Evolutionary conservation across 64 coral and sea anemone genomes (phyloP), one percentile per base, ranked within the genome.

Genomic region (Platygyra sinensis): DNA sequence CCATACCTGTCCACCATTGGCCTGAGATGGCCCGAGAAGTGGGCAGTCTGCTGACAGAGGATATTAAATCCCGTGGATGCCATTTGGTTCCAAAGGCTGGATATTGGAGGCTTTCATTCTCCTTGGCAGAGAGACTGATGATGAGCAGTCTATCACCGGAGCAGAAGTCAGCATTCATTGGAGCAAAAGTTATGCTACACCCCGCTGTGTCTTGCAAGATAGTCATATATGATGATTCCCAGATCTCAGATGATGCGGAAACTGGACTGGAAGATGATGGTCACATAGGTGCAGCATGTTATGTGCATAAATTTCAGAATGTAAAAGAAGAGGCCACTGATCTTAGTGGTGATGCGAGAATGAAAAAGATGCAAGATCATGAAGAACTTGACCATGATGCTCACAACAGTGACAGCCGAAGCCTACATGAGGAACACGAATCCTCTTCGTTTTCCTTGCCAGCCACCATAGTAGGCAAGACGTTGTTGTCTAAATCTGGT

Each of bases 21-120:
- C 88, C 78, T 30, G 46, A 11, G 16, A 36, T 59, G 25, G 77
- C 77, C 10, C 28, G 77, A 15, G n/a, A 72, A 55, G 30, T 4
- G 19, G 25, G 77, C 19, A 8, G 5, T 32, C 42, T 81, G 13
- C 30, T 90, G 52, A 82, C 88, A 13, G 88, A 90, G 2, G 76
- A 89, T 29, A 73, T 89, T 24, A 89, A 18, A 57, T 80, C 63
- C 6, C 64, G 8, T 5, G 88, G 88, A 14, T 90, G 88, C 24
- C 88, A 81, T 60, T 54, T 90, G 29, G 88, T 90, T 22, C 54
- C 88, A 73, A 90, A 90, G 18, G 4, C 42, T 36, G 88, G 88
- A 5, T 81, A 82, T 38, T 90, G 88, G 88, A 90, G 88, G 29
- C 88, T 90, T 5, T 90, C 88, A 0, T 90, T 90, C 32, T 90